phyloP scores from a whole-genome alignment of 1,140 invertebrate species.

The Lepidurus arcticus region DNA sequence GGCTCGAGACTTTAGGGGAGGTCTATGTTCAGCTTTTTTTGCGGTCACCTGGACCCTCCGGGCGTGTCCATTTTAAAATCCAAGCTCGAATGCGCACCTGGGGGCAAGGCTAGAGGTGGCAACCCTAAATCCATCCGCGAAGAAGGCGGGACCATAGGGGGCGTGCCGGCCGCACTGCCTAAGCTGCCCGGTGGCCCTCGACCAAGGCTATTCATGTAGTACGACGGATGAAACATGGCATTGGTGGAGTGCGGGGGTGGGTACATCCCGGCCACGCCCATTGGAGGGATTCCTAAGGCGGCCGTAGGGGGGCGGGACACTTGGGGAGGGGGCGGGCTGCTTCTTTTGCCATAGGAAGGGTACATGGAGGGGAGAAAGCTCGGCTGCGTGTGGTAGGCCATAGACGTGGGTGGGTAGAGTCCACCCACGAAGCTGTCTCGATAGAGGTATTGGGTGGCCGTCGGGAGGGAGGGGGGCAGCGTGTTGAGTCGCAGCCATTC shows the following conservation, averaged over 20 bases:
- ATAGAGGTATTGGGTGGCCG: not conserved
- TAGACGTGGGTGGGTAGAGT: not conserved
- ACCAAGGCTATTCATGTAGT: constrained; percentile 9
- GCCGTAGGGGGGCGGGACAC: not conserved
- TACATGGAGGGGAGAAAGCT: constrained; percentile 4
- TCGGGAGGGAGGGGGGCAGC: not conserved
- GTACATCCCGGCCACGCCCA: constrained; percentile 1
- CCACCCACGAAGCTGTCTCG: constrained; percentile 2
- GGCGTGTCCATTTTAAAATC: not conserved
- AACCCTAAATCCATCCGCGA: not conserved
- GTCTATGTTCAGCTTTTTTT: not conserved
- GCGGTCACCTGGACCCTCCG: not conserved
- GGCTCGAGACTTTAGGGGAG: too few relatives aligned
- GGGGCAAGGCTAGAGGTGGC: not conserved
- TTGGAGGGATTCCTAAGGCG: not conserved
- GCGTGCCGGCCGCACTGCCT: not conserved
- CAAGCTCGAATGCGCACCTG: constrained; percentile 2
- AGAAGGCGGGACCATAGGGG: not conserved
- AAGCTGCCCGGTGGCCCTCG: not conserved
- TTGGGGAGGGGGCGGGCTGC: constrained; percentile 8
- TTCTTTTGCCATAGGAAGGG: not conserved
- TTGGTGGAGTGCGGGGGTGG: not conserved
- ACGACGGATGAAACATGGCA: constrained; percentile 4
- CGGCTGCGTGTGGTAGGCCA: constrained; percentile 2
- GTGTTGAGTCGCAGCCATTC: constrained; percentile 6